Evolutionary conservation across 2,888 invertebrate species (phyloP).

Genomic region (Trichopria drosophilae): DNA sequence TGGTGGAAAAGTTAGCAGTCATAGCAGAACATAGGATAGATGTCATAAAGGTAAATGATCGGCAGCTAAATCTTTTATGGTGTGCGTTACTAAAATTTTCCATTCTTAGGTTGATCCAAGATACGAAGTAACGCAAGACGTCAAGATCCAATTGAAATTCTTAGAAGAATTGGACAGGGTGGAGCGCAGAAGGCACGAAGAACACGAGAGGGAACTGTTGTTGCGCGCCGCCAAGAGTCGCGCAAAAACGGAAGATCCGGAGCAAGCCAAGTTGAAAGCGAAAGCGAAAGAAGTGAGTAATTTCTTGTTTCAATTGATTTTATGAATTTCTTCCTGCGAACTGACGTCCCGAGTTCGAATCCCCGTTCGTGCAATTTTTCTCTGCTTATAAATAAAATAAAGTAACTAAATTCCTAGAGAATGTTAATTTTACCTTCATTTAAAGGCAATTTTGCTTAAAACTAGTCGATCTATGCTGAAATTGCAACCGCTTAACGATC

Average conservation of each 20-base stretch:
- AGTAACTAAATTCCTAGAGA: too few species aligned
- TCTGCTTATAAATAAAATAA: too few species aligned
- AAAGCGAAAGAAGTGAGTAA: conserved; percentile 76
- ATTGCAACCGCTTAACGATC: too few species aligned
- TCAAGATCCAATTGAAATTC: conserved; percentile 92
- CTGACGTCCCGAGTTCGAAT: too few species aligned
- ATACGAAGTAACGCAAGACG: conserved; percentile 88
- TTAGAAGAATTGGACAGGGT: conserved; percentile 93
- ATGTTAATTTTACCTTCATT: too few species aligned
- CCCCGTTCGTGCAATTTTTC: too few species aligned
- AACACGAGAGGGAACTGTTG: conserved; percentile 91
- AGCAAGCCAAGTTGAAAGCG: conserved; percentile 95
- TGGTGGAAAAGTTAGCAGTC: conserved; percentile 87
- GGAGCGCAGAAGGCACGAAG: conserved; percentile 92
- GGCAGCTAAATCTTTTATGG: neutral
- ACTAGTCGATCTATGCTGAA: too few species aligned
- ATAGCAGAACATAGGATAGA: conserved; percentile 95
- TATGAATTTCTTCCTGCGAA: too few species aligned
- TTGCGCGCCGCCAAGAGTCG: conserved; percentile 92
- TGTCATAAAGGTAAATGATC: conserved; percentile 73
- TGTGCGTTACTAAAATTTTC: too few species aligned
- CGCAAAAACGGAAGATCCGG: conserved; percentile 96
- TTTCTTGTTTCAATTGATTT: neutral
- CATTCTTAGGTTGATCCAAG: conserved; percentile 73
- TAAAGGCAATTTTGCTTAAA: too few species aligned